Conservation (phyloP, 2,113 vertebrate species). For the Ctenomys sociabilis region DNA sequence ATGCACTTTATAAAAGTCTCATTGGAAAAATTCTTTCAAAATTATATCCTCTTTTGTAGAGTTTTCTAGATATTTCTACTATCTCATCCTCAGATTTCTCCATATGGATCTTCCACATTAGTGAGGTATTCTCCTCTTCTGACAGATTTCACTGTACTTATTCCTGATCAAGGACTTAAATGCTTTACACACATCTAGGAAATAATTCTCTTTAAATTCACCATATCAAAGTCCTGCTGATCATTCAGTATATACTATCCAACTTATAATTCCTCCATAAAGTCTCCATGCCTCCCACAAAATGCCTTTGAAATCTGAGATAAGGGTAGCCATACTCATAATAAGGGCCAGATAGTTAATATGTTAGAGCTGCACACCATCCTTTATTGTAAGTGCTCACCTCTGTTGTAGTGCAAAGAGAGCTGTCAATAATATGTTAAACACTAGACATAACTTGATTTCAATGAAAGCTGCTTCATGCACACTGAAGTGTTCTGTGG, state of each 20-base stretch:
- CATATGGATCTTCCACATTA: background rate
- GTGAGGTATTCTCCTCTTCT: background rate
- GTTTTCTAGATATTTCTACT: background rate
- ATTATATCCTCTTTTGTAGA: background rate
- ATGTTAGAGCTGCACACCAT: background rate
- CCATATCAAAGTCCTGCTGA: background rate
- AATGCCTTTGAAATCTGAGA: constrained; percentile 14
- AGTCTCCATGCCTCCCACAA: background rate
- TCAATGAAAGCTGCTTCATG: constrained; percentile 6
- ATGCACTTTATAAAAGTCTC: background rate
- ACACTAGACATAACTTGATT: background rate
- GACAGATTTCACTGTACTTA: background rate
- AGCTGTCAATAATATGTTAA: background rate
- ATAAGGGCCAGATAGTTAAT: background rate
- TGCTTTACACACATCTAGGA: background rate
- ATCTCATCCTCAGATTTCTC: background rate
- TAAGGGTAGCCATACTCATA: background rate
- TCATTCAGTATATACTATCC: background rate
- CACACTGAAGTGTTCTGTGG: background rate
- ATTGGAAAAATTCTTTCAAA: constrained; percentile 7
- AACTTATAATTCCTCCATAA: background rate
- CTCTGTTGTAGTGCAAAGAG: background rate
- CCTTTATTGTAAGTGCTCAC: background rate
- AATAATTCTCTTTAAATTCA: background rate
- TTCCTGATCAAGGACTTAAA: background rate